A percentile compares a stretch with the other conserved stretches of the same genome.
Evolutionary conservation across 1,140 invertebrate genomes (phyloP).

Genomic region (Lysiphlebus fabarum): DNA sequence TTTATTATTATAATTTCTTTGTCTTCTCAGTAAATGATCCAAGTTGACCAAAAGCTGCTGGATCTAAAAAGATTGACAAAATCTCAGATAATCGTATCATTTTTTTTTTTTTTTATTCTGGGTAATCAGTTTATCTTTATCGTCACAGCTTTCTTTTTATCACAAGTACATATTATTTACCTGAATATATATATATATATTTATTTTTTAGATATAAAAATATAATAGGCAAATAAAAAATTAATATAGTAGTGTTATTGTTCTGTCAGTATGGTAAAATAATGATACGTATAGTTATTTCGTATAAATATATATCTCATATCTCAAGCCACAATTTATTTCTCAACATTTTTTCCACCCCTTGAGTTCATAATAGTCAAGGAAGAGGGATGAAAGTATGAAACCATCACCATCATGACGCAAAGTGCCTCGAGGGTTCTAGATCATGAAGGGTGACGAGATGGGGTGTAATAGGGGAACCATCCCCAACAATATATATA

Average conservation of each 20-base stretch:
- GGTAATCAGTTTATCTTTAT: conserved; percentile 25
- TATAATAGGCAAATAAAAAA: too few relatives aligned
- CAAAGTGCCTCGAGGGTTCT: conserved; percentile 22
- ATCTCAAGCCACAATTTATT: neutral
- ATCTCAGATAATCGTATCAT: conserved; percentile 19
- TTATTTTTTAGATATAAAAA: too few relatives aligned
- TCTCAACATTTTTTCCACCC: too few relatives aligned
- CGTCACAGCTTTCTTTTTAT: conserved; percentile 14
- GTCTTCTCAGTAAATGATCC: too few relatives aligned
- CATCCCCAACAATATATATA: conserved; percentile 29
- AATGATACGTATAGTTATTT: neutral
- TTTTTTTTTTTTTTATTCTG: conserved; percentile 2
- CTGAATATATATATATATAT: too few relatives aligned
- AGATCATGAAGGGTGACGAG: conserved; percentile 20
- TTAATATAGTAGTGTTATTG: too few relatives aligned
- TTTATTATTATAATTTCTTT: too few relatives aligned
- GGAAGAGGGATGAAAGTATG: conserved; percentile 9
- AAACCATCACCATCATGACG: conserved; percentile 19
- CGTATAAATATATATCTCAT: neutral
- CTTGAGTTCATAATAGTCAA: conserved; percentile 20
- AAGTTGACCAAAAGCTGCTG: too few relatives aligned
- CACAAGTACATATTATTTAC: conserved; percentile 11
- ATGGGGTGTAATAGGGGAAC: conserved; percentile 15
- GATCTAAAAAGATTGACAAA: conserved; percentile 4
- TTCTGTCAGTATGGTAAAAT: too few relatives aligned